Conservation (phyloP, 1,140 invertebrate genomes). For the Paraescarpia echinospica region DNA sequence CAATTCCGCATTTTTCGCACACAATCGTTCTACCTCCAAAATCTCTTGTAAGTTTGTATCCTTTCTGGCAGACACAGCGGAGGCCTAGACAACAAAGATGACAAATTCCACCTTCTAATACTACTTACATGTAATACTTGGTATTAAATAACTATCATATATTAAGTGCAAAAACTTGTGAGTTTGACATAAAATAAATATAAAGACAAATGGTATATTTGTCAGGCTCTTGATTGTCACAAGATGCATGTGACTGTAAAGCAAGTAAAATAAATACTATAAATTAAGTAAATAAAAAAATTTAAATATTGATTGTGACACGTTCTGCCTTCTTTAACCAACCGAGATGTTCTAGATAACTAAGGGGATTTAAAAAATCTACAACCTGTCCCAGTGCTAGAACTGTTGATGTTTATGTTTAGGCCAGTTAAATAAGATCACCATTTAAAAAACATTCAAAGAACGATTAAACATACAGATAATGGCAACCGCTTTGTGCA, state of each 20-base stretch:
- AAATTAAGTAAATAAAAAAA: too few relatives aligned
- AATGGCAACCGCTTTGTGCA: too few relatives aligned
- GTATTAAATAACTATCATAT: not conserved
- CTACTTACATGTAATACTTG: not conserved
- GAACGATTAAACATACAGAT: too few relatives aligned
- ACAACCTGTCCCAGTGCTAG: too few relatives aligned
- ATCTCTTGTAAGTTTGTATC: constrained; percentile 38
- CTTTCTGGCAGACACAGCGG: constrained; percentile 43
- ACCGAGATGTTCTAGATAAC: not conserved
- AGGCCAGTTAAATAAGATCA: too few relatives aligned
- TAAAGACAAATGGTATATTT: too few relatives aligned
- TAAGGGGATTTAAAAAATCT: not conserved
- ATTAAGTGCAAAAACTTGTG: too few relatives aligned
- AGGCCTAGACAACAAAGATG: constrained; percentile 38
- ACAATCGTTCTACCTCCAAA: constrained; percentile 42
- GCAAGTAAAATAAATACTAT: constrained; percentile 1
- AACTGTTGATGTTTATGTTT: too few relatives aligned
- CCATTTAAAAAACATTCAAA: too few relatives aligned
- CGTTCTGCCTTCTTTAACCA: not conserved
- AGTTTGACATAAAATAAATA: not conserved
- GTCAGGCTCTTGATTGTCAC: too few relatives aligned
- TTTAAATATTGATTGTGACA: constrained; percentile 8
- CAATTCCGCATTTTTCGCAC: constrained; percentile 40
- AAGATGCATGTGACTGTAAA: too few relatives aligned
- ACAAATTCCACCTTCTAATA: not conserved